These are phyloP conservation scores for Actinia tenebrosa DNA, from an alignment of 64 coral and sea anemone species.

Conservation along the genomic window DNA sequence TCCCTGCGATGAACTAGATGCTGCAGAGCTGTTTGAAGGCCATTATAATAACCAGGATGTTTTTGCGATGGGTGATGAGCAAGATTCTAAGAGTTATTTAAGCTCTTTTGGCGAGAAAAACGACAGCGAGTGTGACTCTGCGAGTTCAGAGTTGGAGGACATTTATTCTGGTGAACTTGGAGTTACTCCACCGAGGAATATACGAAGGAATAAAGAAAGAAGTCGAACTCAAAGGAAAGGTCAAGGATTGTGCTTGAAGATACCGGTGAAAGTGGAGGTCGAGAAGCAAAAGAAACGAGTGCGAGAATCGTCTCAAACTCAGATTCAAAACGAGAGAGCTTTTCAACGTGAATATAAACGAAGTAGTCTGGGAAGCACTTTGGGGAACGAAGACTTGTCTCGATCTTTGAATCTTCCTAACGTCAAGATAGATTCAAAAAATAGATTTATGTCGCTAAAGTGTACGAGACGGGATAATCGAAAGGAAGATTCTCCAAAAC, in stretches of 20 bases:
- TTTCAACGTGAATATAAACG: constrained; percentile 75
- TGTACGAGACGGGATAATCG: constrained; percentile 18
- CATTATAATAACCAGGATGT: constrained; percentile 14
- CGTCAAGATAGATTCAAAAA: constrained; percentile 73
- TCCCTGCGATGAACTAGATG: constrained; percentile 69
- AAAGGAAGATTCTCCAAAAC: background rate
- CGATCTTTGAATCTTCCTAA: constrained; percentile 68
- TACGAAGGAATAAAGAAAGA: constrained; percentile 66
- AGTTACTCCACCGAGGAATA: constrained; percentile 76
- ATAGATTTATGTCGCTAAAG: constrained; percentile 71
- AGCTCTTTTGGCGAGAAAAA: constrained; percentile 15
- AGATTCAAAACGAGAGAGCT: constrained; percentile 53
- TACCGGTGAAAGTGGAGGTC: constrained; percentile 49
- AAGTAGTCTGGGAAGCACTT: constrained; percentile 43
- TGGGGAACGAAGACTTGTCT: background rate
- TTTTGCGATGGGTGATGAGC: constrained; percentile 24
- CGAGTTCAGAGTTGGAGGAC: constrained; percentile 47
- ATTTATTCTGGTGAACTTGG: constrained; percentile 42
- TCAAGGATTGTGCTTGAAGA: constrained; percentile 32
- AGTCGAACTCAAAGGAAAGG: constrained; percentile 55
- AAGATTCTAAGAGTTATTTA: background rate
- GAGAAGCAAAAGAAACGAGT: constrained; percentile 58
- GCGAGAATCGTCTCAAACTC: constrained; percentile 29
- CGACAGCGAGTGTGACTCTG: constrained; percentile 47
- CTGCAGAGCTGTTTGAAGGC: constrained; percentile 61